A percentile compares a stretch with the other conserved stretches of the same genome.
These are phyloP conservation scores for Notiomystis cincta DNA, from an alignment of 2,113 vertebrate genomes.

Conservation along the genomic window DNA sequence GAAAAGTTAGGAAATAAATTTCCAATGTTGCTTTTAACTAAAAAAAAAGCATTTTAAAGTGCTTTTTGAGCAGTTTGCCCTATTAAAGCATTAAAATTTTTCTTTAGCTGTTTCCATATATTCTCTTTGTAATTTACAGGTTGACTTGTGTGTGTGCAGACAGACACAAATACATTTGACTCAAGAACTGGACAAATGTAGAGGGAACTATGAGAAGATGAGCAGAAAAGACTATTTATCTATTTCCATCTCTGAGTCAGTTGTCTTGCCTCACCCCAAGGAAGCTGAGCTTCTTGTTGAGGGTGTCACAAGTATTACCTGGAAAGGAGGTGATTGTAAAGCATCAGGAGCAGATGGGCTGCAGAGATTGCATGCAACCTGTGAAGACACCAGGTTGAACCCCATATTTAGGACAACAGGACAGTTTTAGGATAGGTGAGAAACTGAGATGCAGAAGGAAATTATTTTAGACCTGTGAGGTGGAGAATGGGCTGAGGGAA, in stretches of 20 bases:
- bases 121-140: neutral
- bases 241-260: neutral
- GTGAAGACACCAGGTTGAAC: neutral
- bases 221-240: neutral
- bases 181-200: neutral
- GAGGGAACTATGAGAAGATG: neutral
- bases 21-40: neutral
- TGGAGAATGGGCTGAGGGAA: neutral
- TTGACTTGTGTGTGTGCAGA: neutral
- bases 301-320: neutral
- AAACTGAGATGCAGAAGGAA: neutral
- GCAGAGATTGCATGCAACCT: neutral
- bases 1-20: neutral
- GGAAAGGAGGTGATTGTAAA: neutral
- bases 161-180: fast-evolving
- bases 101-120: neutral
- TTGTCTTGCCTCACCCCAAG: neutral
- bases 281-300: neutral
- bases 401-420: neutral
- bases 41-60: neutral
- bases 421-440: neutral
- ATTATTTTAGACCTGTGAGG: neutral
- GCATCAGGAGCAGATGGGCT: neutral
- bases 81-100: neutral
- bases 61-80: neutral